Evolutionary conservation across 2,113 vertebrate genomes (phyloP), one percentile per base, ranked within the genome.

Genomic region (Dipodomys stephensi): DNA sequence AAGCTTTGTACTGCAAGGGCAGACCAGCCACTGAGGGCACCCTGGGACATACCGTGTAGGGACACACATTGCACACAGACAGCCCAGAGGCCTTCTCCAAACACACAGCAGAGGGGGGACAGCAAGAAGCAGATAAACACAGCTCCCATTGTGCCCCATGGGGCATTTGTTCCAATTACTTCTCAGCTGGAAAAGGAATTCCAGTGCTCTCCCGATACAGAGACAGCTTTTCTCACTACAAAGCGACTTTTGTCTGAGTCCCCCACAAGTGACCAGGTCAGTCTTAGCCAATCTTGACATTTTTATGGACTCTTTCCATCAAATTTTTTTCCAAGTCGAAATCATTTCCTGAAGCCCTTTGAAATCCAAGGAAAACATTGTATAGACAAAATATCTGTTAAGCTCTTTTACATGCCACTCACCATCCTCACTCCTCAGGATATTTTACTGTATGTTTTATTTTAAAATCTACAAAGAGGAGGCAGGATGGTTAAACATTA

Each of bases 201-300:
- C 90, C 98, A 97, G 74, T 69, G 96, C 92, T 95, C 94, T 97
- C 94, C 96, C 60, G 7, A 91, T 95, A 97, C 98, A 97, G 93
- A 93, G 90, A 67, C 49, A 0, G 91, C 12, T 92, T 86, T 94
- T 96, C 92, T 94, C 79, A 96, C 64, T 85, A 98, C 98, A 98
- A 97, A 97, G 96, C 83, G 96, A 92, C 81, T 97, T 97, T 90
- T 98, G 98, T 98, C 94, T 92, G 90, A 85, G 90, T 89, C 94
- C 87, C 68, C 23, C 94, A 97, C 96, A 91, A 97, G 95, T 10
- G 86, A 95, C 96, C 93, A 94, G 87, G 97, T 94, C 95, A 83
- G 68, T 96, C 92, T 86, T 35, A 87, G 78, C 97, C 95, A 94
- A 25, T 96, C 97, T 89, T 64, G 85, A 92, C 35, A 83, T 9